A percentile compares a stretch with the other conserved stretches of the same genome.
Conservation (phyloP, 1,140 invertebrate species). For the Psilanteris sp. region DNA sequence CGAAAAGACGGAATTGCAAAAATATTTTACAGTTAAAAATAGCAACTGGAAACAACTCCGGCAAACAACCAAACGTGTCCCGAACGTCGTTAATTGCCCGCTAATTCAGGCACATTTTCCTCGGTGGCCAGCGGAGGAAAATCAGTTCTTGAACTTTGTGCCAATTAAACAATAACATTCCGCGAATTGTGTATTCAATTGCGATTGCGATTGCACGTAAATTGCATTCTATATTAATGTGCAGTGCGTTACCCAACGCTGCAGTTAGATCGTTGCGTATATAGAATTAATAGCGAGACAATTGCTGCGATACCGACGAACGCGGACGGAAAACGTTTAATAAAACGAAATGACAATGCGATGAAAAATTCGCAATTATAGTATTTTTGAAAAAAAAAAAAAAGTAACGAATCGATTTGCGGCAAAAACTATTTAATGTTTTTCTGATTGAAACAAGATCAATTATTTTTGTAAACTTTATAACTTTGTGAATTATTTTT, state of each 20-base stretch:
- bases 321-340: slow-evolving; percentile 3
- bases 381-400: too few relatives aligned
- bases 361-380: too few relatives aligned
- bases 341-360: slow-evolving; percentile 3
- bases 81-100: background rate
- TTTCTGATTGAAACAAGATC: too few relatives aligned
- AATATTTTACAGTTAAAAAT: slow-evolving; percentile 12
- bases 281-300: slow-evolving; percentile 51
- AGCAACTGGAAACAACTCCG: background rate
- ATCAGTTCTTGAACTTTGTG: slow-evolving; percentile 32
- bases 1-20: slow-evolving; percentile 8
- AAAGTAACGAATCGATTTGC: too few relatives aligned
- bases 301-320: background rate
- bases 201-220: slow-evolving; percentile 42
- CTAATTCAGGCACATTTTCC: slow-evolving; percentile 2
- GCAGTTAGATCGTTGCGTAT: slow-evolving; percentile 52
- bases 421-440: too few relatives aligned
- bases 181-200: slow-evolving; percentile 36
- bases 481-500: too few relatives aligned
- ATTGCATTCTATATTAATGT: slow-evolving; percentile 42
- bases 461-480: too few relatives aligned
- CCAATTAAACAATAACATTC: slow-evolving; percentile 36
- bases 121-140: background rate
- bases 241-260: slow-evolving; percentile 31
- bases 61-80: background rate